A percentile compares a stretch with the other conserved stretches of the same genome.
These are phyloP conservation scores for Drosophila nr. perissopoda DNA, from an alignment of 2,888 invertebrate genomes.

Conservation along the genomic window DNA sequence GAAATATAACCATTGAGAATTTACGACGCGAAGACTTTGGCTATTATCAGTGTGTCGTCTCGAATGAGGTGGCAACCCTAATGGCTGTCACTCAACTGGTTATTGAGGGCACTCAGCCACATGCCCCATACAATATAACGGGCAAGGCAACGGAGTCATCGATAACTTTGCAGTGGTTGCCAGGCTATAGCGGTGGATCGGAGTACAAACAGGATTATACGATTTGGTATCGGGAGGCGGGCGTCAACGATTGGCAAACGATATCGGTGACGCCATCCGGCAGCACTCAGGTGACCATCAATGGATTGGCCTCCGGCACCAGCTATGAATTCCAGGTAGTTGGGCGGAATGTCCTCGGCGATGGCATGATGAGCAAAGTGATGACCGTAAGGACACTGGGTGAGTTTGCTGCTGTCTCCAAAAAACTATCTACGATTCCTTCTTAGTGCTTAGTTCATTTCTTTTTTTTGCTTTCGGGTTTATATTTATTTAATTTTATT, in stretches of 20 bases:
- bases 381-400: slow-evolving; percentile 95
- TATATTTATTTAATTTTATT: slow-evolving; percentile 4
- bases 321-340: slow-evolving; percentile 98
- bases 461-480: slow-evolving; percentile 52
- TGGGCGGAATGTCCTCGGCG: slow-evolving; percentile 96
- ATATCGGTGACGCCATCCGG: slow-evolving; percentile 97
- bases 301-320: slow-evolving; percentile 94
- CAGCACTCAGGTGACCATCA: slow-evolving; percentile 94
- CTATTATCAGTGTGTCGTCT: slow-evolving; percentile 97
- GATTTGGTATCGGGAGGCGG: slow-evolving; percentile 96
- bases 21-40: slow-evolving; percentile 96
- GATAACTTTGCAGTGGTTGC: slow-evolving; percentile 96
- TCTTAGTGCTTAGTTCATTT: slow-evolving; percentile 23
- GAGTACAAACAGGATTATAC: slow-evolving; percentile 98
- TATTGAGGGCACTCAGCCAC: slow-evolving; percentile 97
- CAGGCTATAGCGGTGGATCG: slow-evolving; percentile 97
- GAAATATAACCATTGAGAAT: slow-evolving; percentile 96
- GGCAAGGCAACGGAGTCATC: slow-evolving; percentile 95
- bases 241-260: slow-evolving; percentile 95
- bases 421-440: slow-evolving; percentile 4
- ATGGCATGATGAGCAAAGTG: slow-evolving; percentile 97
- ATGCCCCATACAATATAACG: slow-evolving; percentile 97
- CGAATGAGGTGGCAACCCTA: slow-evolving; percentile 98
- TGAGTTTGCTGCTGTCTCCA: slow-evolving; percentile 84
- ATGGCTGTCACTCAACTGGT: slow-evolving; percentile 95